Evolutionary conservation across 2,797 vertebrate species (phyloP).

Genomic region (Parauchenoglanis ngamensis): DNA sequence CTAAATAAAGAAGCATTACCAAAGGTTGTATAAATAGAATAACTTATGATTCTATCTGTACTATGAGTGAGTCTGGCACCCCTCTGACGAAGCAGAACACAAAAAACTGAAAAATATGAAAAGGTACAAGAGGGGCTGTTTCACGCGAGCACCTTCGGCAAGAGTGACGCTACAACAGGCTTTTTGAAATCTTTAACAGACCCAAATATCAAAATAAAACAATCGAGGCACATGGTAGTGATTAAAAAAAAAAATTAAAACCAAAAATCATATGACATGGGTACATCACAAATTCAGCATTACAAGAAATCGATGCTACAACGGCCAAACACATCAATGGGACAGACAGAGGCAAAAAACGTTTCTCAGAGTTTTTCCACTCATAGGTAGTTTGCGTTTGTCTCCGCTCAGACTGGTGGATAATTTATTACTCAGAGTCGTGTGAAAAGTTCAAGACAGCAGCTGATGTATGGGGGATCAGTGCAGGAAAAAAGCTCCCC

Average conservation of each 20-base stretch:
- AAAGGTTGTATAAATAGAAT: conserved; percentile 62
- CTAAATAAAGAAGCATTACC: conserved; percentile 55
- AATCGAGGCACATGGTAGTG: conserved; percentile 53
- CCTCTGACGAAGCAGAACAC: conserved; percentile 47
- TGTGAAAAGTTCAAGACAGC: conserved; percentile 47
- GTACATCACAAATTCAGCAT: conserved; percentile 49
- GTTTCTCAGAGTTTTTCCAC: conserved; percentile 26
- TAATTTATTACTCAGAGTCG: conserved; percentile 42
- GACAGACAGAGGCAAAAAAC: conserved; percentile 35
- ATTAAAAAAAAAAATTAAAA: conserved; percentile 26
- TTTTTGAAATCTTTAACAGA: conserved; percentile 38
- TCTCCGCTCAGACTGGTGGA: conserved; percentile 33
- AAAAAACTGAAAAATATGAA: conserved; percentile 39
- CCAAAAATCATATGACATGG: conserved; percentile 32
- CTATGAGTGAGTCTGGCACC: conserved; percentile 44
- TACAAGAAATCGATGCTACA: conserved; percentile 43
- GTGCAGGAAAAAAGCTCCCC: conserved; percentile 44
- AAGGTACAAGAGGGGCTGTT: conserved; percentile 20
- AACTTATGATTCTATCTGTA: conserved; percentile 56
- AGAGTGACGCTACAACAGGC: conserved; percentile 33
- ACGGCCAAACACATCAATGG: conserved; percentile 33
- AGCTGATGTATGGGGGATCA: conserved; percentile 54
- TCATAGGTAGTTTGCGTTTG: conserved; percentile 55
- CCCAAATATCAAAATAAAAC: conserved; percentile 45
- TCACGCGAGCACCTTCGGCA: conserved; percentile 33